Evolutionary conservation across 2,888 invertebrate genomes (phyloP).

Genomic region (Eueremaeus valkanovi): DNA sequence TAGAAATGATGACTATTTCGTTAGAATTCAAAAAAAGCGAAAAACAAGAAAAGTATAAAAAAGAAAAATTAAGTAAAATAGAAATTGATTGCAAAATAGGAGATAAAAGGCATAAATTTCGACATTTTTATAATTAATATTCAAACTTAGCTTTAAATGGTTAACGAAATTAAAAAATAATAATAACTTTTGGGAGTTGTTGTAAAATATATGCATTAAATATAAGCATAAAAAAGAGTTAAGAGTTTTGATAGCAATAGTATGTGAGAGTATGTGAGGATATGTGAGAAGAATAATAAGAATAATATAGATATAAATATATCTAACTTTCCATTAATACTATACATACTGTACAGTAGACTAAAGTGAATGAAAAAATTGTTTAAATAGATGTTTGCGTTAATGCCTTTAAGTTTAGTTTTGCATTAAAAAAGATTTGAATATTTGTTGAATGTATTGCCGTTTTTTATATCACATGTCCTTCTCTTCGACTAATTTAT

Average conservation of each 20-base stretch:
- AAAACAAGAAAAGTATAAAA: neutral
- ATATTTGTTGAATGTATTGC: neutral
- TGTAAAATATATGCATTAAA: conserved; percentile 30
- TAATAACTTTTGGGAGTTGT: neutral
- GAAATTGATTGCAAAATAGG: neutral
- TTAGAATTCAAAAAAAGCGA: neutral
- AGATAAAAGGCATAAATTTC: neutral
- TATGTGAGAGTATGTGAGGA: no score
- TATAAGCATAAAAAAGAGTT: conserved; percentile 18
- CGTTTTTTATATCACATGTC: neutral
- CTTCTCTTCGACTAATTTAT: conserved; percentile 21
- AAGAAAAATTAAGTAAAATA: neutral
- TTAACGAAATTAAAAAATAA: neutral
- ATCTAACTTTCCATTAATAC: no score
- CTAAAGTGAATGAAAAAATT: neutral
- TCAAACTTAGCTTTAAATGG: neutral
- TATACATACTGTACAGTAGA: no score
- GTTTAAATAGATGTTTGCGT: conserved; percentile 14
- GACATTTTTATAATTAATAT: neutral
- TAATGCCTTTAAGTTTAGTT: neutral
- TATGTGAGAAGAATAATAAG: conserved; percentile 6
- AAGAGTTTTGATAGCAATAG: neutral
- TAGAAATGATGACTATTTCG: neutral
- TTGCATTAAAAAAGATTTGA: neutral
- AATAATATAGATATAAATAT: neutral